Conservation (phyloP, 2,888 invertebrate species). For the Drosophila recens region DNA sequence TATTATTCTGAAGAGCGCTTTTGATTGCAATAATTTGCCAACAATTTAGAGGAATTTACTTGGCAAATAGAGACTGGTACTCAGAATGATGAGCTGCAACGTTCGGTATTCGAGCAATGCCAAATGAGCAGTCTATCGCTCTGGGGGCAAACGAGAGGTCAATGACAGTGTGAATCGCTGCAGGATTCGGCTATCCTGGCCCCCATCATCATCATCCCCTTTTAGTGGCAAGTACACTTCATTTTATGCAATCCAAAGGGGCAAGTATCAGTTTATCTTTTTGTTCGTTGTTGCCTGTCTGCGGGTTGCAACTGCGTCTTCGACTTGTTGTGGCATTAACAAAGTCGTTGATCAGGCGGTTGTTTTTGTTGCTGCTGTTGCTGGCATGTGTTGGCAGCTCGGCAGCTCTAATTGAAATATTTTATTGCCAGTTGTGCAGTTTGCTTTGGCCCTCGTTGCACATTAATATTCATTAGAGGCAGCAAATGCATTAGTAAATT, state of each 20-base stretch:
- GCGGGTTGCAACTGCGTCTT: conserved; percentile 45
- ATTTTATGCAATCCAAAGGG: conserved; percentile 50
- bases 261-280: conserved; percentile 57
- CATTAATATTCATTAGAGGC: conserved; percentile 76
- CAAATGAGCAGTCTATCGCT: conserved; percentile 13
- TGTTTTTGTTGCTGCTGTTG: conserved; percentile 14
- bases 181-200: conserved; percentile 8
- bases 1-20: not conserved
- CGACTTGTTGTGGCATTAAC: conserved; percentile 71
- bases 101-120: conserved; percentile 17
- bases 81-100: not conserved
- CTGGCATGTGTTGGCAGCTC: conserved; percentile 68
- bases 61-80: not conserved
- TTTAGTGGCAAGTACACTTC: conserved; percentile 20
- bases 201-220: not conserved
- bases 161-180: conserved; percentile 25
- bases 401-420: conserved; percentile 76
- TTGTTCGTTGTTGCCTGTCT: conserved; percentile 16
- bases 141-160: conserved; percentile 9
- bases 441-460: conserved; percentile 13
- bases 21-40: not conserved
- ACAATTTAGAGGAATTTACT: not conserved
- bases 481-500: conserved; percentile 75
- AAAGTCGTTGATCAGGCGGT: conserved; percentile 69
- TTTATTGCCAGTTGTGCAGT: conserved; percentile 60